Percentiles rank a stretch among this genome's conserved stretches.
Evolutionary conservation across 2,113 vertebrate genomes (phyloP).

Genomic region (Tyto alba): DNA sequence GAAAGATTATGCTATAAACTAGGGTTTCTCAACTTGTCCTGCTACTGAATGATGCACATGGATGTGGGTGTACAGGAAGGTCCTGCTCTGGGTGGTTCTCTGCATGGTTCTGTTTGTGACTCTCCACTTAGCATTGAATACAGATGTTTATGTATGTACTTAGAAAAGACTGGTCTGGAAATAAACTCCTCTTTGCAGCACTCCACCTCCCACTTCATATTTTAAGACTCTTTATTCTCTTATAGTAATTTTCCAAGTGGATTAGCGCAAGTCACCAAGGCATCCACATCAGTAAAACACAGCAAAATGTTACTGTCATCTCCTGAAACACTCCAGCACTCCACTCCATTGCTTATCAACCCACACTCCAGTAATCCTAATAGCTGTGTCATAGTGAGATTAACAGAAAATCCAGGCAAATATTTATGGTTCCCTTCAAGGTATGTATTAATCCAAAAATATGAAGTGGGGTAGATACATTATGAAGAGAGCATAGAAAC

Average conservation of each 20-base stretch:
- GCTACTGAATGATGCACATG: accelerated
- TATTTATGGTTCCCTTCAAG: slow-evolving; percentile 36
- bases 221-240: slow-evolving; percentile 3
- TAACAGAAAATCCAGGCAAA: slow-evolving; percentile 27
- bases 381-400: slow-evolving; percentile 22
- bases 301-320: background rate
- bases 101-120: background rate
- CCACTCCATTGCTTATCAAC: background rate
- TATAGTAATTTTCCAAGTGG: slow-evolving; percentile 16
- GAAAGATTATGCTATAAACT: background rate
- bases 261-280: slow-evolving; percentile 18
- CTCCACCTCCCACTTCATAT: background rate
- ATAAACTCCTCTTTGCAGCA: background rate
- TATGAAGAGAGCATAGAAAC: background rate
- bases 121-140: background rate
- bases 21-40: background rate
- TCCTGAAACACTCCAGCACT: background rate
- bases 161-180: background rate
- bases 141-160: background rate
- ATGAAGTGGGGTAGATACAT: background rate
- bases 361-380: slow-evolving; percentile 29
- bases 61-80: background rate
- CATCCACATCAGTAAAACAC: slow-evolving; percentile 12
- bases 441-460: background rate
- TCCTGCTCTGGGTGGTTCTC: background rate